phyloP scores from a whole-genome alignment of 2,797 vertebrate species.

The Clangula hyemalis region DNA sequence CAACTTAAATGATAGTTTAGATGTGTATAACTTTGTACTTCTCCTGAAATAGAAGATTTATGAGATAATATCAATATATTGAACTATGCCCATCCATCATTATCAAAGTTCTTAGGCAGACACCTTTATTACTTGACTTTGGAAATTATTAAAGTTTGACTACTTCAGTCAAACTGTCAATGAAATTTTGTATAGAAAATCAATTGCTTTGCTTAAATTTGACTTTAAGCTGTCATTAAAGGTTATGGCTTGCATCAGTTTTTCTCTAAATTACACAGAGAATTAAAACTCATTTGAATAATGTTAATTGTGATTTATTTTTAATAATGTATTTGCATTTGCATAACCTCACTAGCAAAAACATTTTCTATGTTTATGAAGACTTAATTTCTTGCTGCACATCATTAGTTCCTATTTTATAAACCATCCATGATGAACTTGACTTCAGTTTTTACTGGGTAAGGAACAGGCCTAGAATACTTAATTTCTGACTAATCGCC shows the following conservation, averaged over 20 bases:
- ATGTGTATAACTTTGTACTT: neutral
- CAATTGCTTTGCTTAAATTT: conserved; percentile 40
- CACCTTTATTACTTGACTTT: conserved; percentile 1
- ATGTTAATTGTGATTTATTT: conserved; percentile 28
- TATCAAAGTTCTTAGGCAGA: conserved; percentile 21
- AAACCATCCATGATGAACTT: neutral
- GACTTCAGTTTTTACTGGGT: neutral
- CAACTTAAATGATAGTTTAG: conserved; percentile 26
- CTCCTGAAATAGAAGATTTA: conserved; percentile 36
- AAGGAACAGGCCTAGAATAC: neutral
- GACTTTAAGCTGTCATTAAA: conserved; percentile 51
- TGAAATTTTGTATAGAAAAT: conserved; percentile 50
- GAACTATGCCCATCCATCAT: conserved; percentile 8
- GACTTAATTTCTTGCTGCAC: neutral
- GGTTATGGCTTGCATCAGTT: conserved; percentile 21
- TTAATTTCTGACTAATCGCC: neutral
- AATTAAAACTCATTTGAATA: conserved; percentile 60
- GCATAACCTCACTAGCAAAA: neutral
- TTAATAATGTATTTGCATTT: conserved; percentile 21
- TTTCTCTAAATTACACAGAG: conserved; percentile 42
- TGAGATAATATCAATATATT: neutral
- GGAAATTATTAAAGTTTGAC: conserved; percentile 15
- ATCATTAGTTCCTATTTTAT: neutral
- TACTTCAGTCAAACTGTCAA: conserved; percentile 41
- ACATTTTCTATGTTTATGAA: neutral